phyloP scores from a whole-genome alignment of 2,113 vertebrate species.

The Antennarius striatus region DNA sequence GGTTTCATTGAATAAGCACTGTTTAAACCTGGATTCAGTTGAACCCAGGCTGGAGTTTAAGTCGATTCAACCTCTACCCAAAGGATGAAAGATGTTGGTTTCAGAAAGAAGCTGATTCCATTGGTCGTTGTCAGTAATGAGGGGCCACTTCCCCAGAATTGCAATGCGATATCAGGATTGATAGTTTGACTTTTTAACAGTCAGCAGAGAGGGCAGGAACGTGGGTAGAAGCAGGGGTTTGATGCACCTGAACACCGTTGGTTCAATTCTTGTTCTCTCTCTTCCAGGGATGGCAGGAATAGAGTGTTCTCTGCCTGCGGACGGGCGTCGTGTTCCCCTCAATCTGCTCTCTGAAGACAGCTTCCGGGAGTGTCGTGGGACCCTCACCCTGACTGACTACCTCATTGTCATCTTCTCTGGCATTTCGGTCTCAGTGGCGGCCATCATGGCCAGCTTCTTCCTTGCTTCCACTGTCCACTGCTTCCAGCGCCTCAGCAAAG shows the following conservation, averaged over 20 bases:
- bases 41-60: not conserved
- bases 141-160: no score
- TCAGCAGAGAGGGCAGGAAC: no score
- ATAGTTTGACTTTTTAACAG: no score
- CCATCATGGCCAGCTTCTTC: slow-evolving; percentile 92
- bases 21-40: no score
- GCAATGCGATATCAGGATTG: no score
- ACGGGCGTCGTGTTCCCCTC: slow-evolving; percentile 83
- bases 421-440: slow-evolving; percentile 87
- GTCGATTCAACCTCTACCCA: no score
- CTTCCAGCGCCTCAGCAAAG: slow-evolving; percentile 86
- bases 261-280: not conserved
- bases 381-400: slow-evolving; percentile 87
- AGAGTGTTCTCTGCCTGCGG: slow-evolving; percentile 86
- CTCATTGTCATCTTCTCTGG: slow-evolving; percentile 95
- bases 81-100: no score
- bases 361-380: slow-evolving; percentile 88
- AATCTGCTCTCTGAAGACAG: slow-evolving; percentile 88
- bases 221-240: no score
- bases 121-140: no score
- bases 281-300: slow-evolving; percentile 85
- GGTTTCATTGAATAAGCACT: no score
- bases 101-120: no score
- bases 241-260: no score
- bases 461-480: slow-evolving; percentile 91